Percentiles rank a stretch among this genome's conserved stretches.
Conservation (phyloP, 2,113 vertebrate species). For the Origma solitaria region DNA sequence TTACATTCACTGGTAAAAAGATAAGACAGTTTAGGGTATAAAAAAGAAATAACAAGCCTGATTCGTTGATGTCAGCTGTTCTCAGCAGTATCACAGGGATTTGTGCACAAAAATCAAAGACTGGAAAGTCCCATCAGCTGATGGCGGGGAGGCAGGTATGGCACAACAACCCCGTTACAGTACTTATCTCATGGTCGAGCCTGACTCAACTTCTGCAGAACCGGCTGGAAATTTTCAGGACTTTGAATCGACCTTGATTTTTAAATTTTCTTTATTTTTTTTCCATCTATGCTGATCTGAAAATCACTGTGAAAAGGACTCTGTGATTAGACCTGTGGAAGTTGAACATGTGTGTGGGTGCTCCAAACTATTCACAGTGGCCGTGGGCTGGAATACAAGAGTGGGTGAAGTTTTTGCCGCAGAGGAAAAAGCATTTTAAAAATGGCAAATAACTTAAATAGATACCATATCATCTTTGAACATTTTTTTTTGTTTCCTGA, state of each 20-base stretch:
- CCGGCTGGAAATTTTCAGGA: not conserved
- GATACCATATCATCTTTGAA: not conserved
- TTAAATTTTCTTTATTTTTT: not conserved
- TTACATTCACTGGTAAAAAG: not conserved
- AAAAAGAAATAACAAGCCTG: not conserved
- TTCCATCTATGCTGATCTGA: not conserved
- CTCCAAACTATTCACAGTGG: conserved; percentile 52
- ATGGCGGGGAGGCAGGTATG: not conserved
- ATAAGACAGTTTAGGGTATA: not conserved
- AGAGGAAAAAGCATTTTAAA: conserved; percentile 55
- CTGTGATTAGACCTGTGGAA: conserved; percentile 53
- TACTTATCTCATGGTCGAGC: rapidly evolving
- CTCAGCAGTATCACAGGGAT: not conserved
- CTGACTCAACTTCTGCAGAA: not conserved
- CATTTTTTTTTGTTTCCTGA: not conserved
- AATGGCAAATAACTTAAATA: conserved; percentile 57
- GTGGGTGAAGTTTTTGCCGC: conserved; percentile 51
- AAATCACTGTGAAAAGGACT: conserved; percentile 35
- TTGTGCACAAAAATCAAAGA: not conserved
- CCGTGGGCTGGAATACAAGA: conserved; percentile 46
- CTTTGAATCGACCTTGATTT: not conserved
- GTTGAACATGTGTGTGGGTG: conserved; percentile 44
- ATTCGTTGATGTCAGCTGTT: not conserved
- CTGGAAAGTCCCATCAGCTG: not conserved
- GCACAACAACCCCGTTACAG: not conserved